Base-by-base conservation (phyloP, 2,113 vertebrate genomes). In the Podiceps cristatus region DNA sequence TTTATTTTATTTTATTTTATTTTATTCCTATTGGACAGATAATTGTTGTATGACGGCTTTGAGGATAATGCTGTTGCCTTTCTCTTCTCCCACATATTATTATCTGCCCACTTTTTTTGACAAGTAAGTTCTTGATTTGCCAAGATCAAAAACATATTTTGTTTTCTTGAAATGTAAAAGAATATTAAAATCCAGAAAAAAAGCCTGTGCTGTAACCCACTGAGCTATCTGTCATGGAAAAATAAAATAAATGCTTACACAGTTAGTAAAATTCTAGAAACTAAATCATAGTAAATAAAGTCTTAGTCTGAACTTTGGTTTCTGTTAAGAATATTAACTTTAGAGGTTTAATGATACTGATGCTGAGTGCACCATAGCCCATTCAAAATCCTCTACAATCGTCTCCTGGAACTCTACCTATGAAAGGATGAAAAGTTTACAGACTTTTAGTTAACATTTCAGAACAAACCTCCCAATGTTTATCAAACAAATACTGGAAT, bases 151-250 rank as follows among this genome's bases (percentile, higher is more conserved):
- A 91, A 6, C 6, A 59, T n/a, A 4, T 23, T 89, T 47, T 62
- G 8, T 78, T 88, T 69, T 66, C 27, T 60, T 56, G 56, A 79
- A 73, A 93, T 42, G 4, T 69, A 17, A 78, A 17, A 78, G 14
- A n/a, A 75, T 40, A 44, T 29, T 0, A 4, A 85, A 50, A 56
- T 35, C 0, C 8, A 52, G 33, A 2, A 3, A 16, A 68, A 50
- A 79, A 8, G 3, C 9, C 10, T 53, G 18, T 37, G 3, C 27
- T 71, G 25, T 44, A 69, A 86, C 22, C 5, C 28, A 35, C n/a
- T 79, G 7, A 50, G 63, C 7, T 74, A 78, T 50, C 45, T 88
- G 19, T 56, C 24, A 59, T 14, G 12, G 59, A 76, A 31, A 67
- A n/a, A n/a, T n/a, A 78, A 87, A 68, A 22, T 1, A 80, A 84